These are phyloP conservation scores for Taenioides sp. DNA, from an alignment of 2,797 vertebrate species.

Conservation along the genomic window DNA sequence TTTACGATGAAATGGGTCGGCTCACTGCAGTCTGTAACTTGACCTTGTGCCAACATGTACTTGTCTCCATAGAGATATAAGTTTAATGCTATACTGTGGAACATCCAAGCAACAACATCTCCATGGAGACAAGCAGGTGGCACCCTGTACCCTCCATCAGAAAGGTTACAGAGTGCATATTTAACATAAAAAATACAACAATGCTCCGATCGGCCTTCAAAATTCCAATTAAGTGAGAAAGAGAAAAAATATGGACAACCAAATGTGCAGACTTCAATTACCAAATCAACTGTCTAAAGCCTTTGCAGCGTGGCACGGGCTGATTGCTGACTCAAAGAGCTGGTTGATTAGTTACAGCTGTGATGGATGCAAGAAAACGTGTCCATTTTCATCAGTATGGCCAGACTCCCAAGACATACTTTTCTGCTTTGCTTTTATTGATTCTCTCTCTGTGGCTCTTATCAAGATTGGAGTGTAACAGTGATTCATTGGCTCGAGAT, in stretches of 20 bases:
- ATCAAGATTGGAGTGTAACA: conserved; percentile 76
- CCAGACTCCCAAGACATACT: conserved; percentile 64
- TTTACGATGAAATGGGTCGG: background rate
- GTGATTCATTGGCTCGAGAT: conserved; percentile 70
- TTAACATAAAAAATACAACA: background rate
- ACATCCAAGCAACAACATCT: background rate
- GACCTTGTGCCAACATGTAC: no score
- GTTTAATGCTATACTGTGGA: no score
- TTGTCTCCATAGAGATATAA: no score
- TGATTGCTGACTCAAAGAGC: conserved; percentile 56
- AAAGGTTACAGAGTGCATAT: background rate
- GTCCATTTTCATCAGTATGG: conserved; percentile 68
- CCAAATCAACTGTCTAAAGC: conserved; percentile 38
- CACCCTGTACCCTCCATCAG: background rate
- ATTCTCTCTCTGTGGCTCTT: conserved; percentile 74
- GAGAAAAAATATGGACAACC: background rate
- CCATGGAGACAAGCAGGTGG: background rate
- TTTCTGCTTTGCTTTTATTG: conserved; percentile 68
- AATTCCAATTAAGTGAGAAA: conserved; percentile 2
- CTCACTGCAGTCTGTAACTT: background rate
- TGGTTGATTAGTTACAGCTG: conserved; percentile 56
- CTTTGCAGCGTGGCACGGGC: conserved; percentile 43
- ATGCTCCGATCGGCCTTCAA: background rate
- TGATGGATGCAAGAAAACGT: conserved; percentile 65
- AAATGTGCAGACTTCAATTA: conserved; percentile 24